Conservation (phyloP, 2,113 vertebrate species). For the Octodon degus region DNA sequence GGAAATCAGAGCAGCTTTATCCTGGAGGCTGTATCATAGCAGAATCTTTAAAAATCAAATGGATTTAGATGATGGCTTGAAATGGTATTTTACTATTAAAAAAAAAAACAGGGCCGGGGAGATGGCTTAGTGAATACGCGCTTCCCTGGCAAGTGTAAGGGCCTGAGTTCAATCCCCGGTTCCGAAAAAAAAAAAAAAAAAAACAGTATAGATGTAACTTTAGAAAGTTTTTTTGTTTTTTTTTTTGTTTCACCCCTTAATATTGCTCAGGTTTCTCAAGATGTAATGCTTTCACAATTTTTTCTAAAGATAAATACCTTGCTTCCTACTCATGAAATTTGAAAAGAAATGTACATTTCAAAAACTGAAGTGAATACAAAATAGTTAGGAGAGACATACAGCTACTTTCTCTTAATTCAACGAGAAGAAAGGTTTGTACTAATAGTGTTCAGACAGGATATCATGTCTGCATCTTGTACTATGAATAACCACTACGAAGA, state of each 20-base stretch:
- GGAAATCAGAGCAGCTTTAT: not conserved
- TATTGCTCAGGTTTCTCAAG: constrained; percentile 12
- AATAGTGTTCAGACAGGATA: too few species aligned
- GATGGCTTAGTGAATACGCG: too few species aligned
- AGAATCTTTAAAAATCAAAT: not conserved
- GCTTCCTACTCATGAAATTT: constrained; percentile 18
- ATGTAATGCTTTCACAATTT: constrained; percentile 1
- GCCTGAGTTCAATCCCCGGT: too few species aligned
- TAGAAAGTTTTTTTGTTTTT: not conserved
- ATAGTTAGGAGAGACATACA: too few species aligned
- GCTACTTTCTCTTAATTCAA: too few species aligned
- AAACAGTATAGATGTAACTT: not conserved
- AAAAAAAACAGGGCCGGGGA: not conserved
- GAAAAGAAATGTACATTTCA: constrained; percentile 48
- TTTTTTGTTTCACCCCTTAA: constrained; percentile 41
- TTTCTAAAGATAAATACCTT: not conserved
- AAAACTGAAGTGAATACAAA: not conserved
- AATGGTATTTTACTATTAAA: not conserved
- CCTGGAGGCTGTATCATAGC: not conserved
- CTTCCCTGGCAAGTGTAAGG: too few species aligned
- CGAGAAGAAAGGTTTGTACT: too few species aligned
- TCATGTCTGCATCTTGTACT: too few species aligned
- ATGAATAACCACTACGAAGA: too few species aligned
- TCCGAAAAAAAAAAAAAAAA: too few species aligned
- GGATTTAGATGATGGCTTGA: not conserved